phyloP scores from a whole-genome alignment of 2,888 invertebrate genomes.

The Acronicta aceris region DNA sequence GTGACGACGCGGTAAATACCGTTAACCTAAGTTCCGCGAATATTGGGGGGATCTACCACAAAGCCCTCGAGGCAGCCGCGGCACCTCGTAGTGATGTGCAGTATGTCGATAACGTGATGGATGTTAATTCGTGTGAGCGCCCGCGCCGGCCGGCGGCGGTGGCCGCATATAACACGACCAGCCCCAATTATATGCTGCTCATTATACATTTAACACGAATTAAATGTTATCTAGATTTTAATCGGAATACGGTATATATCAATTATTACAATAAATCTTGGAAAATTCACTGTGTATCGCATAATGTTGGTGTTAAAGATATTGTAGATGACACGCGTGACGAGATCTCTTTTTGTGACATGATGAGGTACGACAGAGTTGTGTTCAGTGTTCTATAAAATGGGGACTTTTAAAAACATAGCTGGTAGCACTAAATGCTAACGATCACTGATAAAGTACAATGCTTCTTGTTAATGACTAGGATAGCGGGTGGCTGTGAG shows the following conservation, averaged over 20 bases:
- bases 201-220: conserved; percentile 49
- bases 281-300: not conserved
- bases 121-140: conserved; percentile 37
- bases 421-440: too few species aligned
- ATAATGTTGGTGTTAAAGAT: not conserved
- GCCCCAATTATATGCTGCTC: conserved; percentile 43
- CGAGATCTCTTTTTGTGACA: too few species aligned
- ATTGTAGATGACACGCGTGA: not conserved
- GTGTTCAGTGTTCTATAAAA: too few species aligned
- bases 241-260: conserved; percentile 36
- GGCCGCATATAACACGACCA: conserved; percentile 25
- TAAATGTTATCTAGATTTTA: conserved; percentile 32
- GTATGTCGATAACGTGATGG: conserved; percentile 35
- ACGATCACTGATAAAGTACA: too few species aligned
- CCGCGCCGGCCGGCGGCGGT: conserved; percentile 17
- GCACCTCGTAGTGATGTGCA: conserved; percentile 22
- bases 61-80: conserved; percentile 15
- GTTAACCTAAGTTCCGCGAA: conserved; percentile 1
- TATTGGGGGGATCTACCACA: conserved; percentile 2
- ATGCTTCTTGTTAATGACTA: not conserved
- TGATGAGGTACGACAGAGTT: not conserved
- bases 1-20: conserved; percentile 4
- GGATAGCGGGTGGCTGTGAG: not conserved
- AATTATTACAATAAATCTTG: conserved; percentile 23
- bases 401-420: too few species aligned